Base-by-base conservation (phyloP, 2,888 invertebrate genomes). In the Lasioglossum zephyrum region DNA sequence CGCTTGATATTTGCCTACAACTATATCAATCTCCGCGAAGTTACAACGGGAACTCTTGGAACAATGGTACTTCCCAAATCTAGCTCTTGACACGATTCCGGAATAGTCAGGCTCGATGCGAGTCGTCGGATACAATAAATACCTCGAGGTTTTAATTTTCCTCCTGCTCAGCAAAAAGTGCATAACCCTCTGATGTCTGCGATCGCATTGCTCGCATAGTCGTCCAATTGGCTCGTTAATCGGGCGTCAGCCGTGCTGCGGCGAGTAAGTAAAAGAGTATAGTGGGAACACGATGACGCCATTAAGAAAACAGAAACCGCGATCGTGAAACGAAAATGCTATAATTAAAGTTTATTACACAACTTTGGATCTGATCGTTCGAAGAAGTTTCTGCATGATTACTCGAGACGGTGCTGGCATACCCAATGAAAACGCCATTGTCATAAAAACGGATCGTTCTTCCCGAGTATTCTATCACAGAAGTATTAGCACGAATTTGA, bases 11-110 rank as follows among this genome's bases (percentile, higher is more conserved):
- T 22, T 8, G 22, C 53, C 53, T 8, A 8, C 53, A 53, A 18
- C 53, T 53, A 22, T 8, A 53, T 53, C 53, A 53, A 53, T 53
- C 22, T 53, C 53, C 22, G 53, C 53, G 8, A 22, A 53, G 53
- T 53, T 53, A 22, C 60, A 60, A n/a, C n/a, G n/a, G 53, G 31
- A 39, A 18, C 70, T 22, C 16, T 77, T 31, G 31, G 9, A n/a
- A 80, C 31, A 18, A 36, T 77, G 69, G 31, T 44, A 70, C 57
- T 77, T 57, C 69, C 75, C n/a, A 41, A 70, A 70, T 77, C 44
- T 77, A 36, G 44, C 57, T 73, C 49, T 73, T n/a, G 73, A 49
- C 49, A 73, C 36, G n/a, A 49, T 73, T 53, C 53, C 11, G 73
- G 49, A 49, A 49, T 49, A 22, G 18, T 49, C 11, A 18, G 31